Evolutionary conservation across 1,140 invertebrate genomes (phyloP).

Genomic region (Drosophila subpulchrella): DNA sequence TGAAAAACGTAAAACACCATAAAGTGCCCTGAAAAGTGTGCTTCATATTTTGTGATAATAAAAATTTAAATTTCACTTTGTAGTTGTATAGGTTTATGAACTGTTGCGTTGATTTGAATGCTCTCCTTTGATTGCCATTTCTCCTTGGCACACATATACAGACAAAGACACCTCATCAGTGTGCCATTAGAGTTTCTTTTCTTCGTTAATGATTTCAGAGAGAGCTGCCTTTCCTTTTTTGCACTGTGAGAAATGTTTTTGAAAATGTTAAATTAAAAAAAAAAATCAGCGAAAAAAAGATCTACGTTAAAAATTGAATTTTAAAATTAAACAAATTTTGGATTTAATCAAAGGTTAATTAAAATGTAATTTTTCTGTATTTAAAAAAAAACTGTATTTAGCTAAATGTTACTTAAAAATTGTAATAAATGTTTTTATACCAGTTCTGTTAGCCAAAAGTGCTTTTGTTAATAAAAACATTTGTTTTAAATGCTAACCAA

Average conservation of each 20-base stretch:
- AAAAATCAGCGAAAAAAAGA: too few relatives aligned
- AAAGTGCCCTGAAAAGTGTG: constrained; percentile 19
- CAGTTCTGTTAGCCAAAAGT: not conserved
- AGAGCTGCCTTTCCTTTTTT: constrained; percentile 3
- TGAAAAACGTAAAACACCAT: not conserved
- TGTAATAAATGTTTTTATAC: too few relatives aligned
- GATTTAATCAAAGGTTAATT: too few relatives aligned
- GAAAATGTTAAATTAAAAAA: too few relatives aligned
- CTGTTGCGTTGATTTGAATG: constrained; percentile 23
- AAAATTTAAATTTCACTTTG: constrained; percentile 28
- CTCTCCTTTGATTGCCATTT: constrained; percentile 22
- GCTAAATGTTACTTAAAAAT: too few relatives aligned
- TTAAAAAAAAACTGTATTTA: too few relatives aligned
- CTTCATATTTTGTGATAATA: constrained; percentile 19
- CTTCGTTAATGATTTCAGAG: constrained; percentile 49
- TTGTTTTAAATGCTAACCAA: too few relatives aligned
- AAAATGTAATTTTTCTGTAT: too few relatives aligned
- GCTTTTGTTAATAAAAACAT: too few relatives aligned
- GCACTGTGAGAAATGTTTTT: not conserved
- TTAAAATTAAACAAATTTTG: too few relatives aligned
- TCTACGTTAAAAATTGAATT: too few relatives aligned
- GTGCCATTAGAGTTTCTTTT: constrained; percentile 42
- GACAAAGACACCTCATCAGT: constrained; percentile 24
- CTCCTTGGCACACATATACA: constrained; percentile 5
- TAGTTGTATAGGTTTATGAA: constrained; percentile 33